phyloP scores from a whole-genome alignment of 30 jellyfish, hydroid and myxozoan genomes.

The Euphysa ruthae region DNA sequence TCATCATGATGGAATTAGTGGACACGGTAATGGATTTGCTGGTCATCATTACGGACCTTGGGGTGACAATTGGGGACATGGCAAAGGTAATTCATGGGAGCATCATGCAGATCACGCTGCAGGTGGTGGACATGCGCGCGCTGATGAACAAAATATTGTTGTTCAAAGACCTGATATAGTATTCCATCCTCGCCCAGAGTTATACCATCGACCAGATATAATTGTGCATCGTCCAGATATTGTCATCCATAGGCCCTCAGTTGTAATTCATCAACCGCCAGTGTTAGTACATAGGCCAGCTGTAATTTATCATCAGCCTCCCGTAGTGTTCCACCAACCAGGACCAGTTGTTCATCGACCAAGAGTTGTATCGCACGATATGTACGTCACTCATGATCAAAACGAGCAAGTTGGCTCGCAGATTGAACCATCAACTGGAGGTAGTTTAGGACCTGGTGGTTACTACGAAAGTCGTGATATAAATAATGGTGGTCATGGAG shows the following conservation, averaged over 20 bases:
- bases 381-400: constrained; percentile 75
- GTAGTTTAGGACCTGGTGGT: constrained; percentile 71
- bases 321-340: constrained; percentile 97
- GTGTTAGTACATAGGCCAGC: constrained; percentile 97
- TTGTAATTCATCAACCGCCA: constrained; percentile 92
- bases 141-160: constrained; percentile 82
- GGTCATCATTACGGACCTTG: constrained; percentile 52
- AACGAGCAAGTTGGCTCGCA: constrained; percentile 95
- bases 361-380: constrained; percentile 87
- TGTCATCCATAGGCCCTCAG: constrained; percentile 98
- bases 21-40: constrained; percentile 31
- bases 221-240: constrained; percentile 95
- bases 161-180: constrained; percentile 89
- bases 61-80: constrained; percentile 87
- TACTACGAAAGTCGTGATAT: constrained; percentile 86
- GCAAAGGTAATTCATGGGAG: constrained; percentile 71
- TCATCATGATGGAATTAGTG: constrained; percentile 52
- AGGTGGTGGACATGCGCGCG: constrained; percentile 42
- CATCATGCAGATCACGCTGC: constrained; percentile 51
- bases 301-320: constrained; percentile 95
- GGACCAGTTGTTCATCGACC: constrained; percentile 97
- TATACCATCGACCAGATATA: constrained; percentile 90
- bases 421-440: constrained; percentile 82
- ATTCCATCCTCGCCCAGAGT: constrained; percentile 98
- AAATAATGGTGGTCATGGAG: constrained; percentile 55